These are phyloP conservation scores for Acridotheres tristis DNA, from an alignment of 2,797 vertebrate genomes.

Conservation along the genomic window DNA sequence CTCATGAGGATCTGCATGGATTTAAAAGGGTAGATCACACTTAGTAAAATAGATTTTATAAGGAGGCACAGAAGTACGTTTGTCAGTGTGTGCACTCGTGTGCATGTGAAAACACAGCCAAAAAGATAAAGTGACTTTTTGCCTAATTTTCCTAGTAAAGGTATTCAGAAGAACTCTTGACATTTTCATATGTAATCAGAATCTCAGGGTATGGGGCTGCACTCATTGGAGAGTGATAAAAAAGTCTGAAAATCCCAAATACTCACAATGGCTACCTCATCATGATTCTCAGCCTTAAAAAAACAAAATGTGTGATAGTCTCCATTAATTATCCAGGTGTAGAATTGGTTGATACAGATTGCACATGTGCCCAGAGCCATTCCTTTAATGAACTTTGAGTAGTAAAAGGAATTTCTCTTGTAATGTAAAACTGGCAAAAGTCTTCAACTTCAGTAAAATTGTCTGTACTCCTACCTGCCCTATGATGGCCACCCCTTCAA, in stretches of 20 bases:
- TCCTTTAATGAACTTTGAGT: not conserved
- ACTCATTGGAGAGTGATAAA: accelerated
- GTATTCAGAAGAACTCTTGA: not conserved
- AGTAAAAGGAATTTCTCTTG: not conserved
- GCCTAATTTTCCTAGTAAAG: not conserved
- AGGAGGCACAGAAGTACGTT: not conserved
- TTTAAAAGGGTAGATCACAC: conserved; percentile 5
- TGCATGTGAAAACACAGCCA: not conserved
- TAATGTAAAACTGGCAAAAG: not conserved
- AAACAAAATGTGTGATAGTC: not conserved
- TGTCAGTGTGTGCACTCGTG: accelerated
- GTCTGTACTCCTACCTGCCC: not conserved
- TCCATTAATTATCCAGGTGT: not conserved
- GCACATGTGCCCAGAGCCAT: not conserved
- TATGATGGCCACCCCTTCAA: not conserved
- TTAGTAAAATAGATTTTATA: not conserved
- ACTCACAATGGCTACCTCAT: not conserved
- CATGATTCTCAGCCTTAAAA: not conserved
- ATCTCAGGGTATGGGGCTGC: not conserved
- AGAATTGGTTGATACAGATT: not conserved
- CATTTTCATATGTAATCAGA: not conserved
- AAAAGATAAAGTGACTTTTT: not conserved
- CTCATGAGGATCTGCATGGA: not conserved
- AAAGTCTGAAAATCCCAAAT: not conserved
- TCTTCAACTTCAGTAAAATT: not conserved